Percentiles rank a stretch among this genome's conserved stretches.
phyloP scores from a whole-genome alignment of 2,113 vertebrate species.

The Leucoraja erinaceus region DNA sequence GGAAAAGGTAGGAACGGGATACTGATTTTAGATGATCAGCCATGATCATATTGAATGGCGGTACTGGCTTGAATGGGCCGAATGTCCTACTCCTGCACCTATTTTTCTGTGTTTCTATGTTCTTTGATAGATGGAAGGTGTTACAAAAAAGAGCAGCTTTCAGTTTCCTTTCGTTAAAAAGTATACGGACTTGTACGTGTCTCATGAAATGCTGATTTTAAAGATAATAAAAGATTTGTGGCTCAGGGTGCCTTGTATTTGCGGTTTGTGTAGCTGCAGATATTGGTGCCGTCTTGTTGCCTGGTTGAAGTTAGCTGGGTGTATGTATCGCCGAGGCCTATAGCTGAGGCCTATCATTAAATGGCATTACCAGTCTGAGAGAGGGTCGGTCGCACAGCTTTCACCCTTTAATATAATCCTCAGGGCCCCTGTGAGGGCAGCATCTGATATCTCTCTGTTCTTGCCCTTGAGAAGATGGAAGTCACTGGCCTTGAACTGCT shows the following conservation, averaged over 20 bases:
- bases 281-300: background rate
- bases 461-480: no score
- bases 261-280: background rate
- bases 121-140: background rate
- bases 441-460: no score
- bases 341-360: background rate
- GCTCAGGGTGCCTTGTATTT: background rate
- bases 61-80: no score
- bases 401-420: no score
- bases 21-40: no score
- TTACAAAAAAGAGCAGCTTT: background rate
- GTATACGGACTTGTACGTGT: background rate
- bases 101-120: no score
- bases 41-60: no score
- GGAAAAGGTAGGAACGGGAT: no score
- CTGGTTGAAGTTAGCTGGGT: background rate
- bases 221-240: conserved; percentile 6
- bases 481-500: no score
- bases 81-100: no score
- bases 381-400: background rate
- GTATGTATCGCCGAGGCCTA: background rate
- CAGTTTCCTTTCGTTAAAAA: background rate
- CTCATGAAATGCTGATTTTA: background rate
- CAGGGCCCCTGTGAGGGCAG: no score
- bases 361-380: background rate